Evolutionary conservation across 2,797 vertebrate species (phyloP).

Genomic region (Chaenodraco wilsoni): DNA sequence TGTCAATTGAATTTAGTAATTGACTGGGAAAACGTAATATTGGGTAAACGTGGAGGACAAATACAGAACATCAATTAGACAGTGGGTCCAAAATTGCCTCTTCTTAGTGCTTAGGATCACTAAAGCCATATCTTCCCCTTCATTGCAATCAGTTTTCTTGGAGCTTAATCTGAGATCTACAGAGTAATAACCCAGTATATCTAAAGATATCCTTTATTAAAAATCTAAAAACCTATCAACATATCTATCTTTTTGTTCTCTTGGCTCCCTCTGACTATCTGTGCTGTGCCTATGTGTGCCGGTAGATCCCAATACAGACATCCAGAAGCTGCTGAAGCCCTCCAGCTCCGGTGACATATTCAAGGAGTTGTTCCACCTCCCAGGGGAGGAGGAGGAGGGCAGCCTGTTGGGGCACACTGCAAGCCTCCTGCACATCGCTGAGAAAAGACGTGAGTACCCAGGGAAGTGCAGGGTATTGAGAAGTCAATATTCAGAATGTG

Average conservation of each 20-base stretch:
- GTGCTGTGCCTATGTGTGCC: constrained; percentile 36
- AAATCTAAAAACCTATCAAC: not conserved
- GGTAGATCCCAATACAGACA: constrained; percentile 87
- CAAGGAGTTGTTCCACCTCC: constrained; percentile 78
- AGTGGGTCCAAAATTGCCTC: not conserved
- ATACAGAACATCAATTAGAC: not conserved
- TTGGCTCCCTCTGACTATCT: not conserved
- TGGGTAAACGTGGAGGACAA: constrained; percentile 7
- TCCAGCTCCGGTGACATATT: constrained; percentile 81
- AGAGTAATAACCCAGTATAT: constrained; percentile 1
- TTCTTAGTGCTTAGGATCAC: not conserved
- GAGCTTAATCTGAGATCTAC: constrained; percentile 1
- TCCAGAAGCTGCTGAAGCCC: constrained; percentile 80
- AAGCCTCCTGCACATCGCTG: constrained; percentile 91
- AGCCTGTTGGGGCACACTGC: constrained; percentile 85
- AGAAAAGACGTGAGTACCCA: constrained; percentile 91
- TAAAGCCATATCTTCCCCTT: constrained; percentile 10
- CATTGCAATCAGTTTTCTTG: not conserved
- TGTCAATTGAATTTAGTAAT: not conserved
- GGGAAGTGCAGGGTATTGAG: not conserved
- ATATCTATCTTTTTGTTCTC: not conserved
- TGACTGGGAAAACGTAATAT: constrained; percentile 3
- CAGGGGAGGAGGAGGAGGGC: constrained; percentile 82
- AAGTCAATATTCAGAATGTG: not conserved
- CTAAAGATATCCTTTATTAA: not conserved